Evolutionary conservation across 2,888 invertebrate species (phyloP), one percentile per base, ranked within the genome.

Genomic region (Dyspetes luteomarginatus): DNA sequence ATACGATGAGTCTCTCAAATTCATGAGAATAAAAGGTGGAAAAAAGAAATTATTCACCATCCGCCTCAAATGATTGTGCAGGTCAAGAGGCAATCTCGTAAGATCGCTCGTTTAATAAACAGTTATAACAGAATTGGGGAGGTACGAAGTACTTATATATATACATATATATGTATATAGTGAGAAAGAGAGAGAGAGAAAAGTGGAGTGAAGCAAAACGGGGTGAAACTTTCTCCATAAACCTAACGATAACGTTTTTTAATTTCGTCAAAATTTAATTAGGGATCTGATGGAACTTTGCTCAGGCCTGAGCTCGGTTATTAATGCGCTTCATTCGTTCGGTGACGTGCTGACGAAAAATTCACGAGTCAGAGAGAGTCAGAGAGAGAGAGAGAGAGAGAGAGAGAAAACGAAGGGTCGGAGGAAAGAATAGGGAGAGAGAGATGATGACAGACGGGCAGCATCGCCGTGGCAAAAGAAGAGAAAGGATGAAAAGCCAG

Each of bases 181-280:
- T 58, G 19, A 19, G 58, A 58, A 15, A n/a, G n/a, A n/a, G n/a
- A n/a, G 50, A n/a, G 64, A 67, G 28, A 17, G 36, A 24, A 24
- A 62, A 24, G 50, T 22, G 36, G 55, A 48, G 56, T 30, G 22
- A 15, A 58, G 3, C 12, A 36, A 50, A 60, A 50, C 22, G 48
- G 9, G 56, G 58, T 15, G n/a, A 60, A 83, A 83, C 68, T 76
- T 83, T 67, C 19, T 26, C 71, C 48, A 56, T 55, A 77, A 80
- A 36, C 77, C 52, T 60, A 75, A 56, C 64, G 79, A 84, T 78
- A 77, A 72, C 36, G 65, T 85, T 84, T 85, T 84, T 84, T 82
- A 81, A 83, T 84, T 81, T 82, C 69, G 73, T 82, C 76, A 80
- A 82, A 83, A 81, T 84, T 83, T 81, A 84, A 85, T 85, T 80